phyloP scores from a whole-genome alignment of 2,888 invertebrate genomes.

The Melanotus villosus region DNA sequence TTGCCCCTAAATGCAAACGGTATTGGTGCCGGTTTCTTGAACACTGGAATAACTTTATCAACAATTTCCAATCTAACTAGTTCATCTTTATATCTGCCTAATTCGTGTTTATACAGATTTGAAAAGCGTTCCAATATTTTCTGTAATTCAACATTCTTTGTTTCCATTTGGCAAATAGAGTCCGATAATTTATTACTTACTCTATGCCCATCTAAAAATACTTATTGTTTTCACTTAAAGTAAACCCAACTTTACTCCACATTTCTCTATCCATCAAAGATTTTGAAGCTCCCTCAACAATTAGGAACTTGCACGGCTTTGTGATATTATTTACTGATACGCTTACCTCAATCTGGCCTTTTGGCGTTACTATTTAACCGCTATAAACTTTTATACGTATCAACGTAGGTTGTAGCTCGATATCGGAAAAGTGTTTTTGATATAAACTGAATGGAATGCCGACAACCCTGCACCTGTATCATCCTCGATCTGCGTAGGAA shows the following conservation, averaged over 20 bases:
- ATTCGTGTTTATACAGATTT: conserved; percentile 27
- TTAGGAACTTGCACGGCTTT: not conserved
- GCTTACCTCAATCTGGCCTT: not conserved
- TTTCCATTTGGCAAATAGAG: too few relatives aligned
- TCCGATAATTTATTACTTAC: too few relatives aligned
- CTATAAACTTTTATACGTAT: not conserved
- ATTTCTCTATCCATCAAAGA: not conserved
- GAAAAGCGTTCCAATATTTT: conserved; percentile 5
- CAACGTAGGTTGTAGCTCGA: not conserved
- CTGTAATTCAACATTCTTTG: not conserved
- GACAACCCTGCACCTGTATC: not conserved
- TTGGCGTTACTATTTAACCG: not conserved
- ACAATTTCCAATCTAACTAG: conserved; percentile 32
- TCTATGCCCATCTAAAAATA: too few relatives aligned
- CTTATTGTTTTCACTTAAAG: too few relatives aligned
- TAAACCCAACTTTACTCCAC: too few relatives aligned
- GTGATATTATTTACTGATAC: not conserved
- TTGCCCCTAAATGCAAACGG: conserved; percentile 42
- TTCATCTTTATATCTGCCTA: conserved; percentile 37
- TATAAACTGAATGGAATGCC: not conserved
- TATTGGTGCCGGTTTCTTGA: conserved; percentile 36
- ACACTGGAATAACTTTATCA: conserved; percentile 37
- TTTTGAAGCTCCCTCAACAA: conserved; percentile 5
- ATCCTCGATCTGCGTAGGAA: not conserved
- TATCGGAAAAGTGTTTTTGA: not conserved